Percentiles rank a stretch among this genome's conserved stretches.
Conservation (phyloP, 2,113 vertebrate genomes). For the Engystomops pustulosus region DNA sequence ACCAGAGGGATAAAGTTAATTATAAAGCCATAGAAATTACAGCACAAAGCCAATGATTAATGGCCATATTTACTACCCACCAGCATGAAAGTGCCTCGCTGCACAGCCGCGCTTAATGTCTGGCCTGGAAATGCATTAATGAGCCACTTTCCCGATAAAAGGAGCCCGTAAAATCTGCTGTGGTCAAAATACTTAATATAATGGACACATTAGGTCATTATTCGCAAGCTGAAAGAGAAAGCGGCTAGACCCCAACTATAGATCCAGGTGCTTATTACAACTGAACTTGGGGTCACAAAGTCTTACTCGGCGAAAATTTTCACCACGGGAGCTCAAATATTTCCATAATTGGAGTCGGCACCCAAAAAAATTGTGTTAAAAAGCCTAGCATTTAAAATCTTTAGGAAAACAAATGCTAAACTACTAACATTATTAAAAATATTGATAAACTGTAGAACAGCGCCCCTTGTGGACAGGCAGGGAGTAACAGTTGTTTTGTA, state of each 20-base stretch:
- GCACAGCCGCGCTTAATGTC: constrained; percentile 56
- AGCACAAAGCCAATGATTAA: constrained; percentile 47
- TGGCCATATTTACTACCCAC: constrained; percentile 41
- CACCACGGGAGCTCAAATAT: neutral
- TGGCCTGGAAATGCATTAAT: constrained; percentile 61
- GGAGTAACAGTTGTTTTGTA: neutral
- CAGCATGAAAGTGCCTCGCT: constrained; percentile 60
- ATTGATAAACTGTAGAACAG: neutral
- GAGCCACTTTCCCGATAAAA: constrained; percentile 41
- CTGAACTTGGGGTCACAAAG: neutral
- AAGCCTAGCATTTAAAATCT: neutral
- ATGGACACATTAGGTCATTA: constrained; percentile 66
- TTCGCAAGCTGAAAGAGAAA: constrained; percentile 55
- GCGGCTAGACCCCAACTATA: neutral
- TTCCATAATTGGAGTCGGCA: neutral
- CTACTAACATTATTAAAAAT: neutral
- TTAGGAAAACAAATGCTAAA: neutral
- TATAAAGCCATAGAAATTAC: constrained; percentile 51
- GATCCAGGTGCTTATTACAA: constrained; percentile 23
- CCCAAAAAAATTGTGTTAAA: constrained; percentile 1
- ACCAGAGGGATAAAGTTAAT: constrained; percentile 47
- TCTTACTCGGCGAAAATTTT: neutral
- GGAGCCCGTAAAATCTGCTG: constrained; percentile 24
- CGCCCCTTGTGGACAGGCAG: neutral
- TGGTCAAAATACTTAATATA: constrained; percentile 66